These are phyloP conservation scores for Saturnia japonica DNA, from an alignment of 2,888 invertebrate genomes.

Conservation along the genomic window DNA sequence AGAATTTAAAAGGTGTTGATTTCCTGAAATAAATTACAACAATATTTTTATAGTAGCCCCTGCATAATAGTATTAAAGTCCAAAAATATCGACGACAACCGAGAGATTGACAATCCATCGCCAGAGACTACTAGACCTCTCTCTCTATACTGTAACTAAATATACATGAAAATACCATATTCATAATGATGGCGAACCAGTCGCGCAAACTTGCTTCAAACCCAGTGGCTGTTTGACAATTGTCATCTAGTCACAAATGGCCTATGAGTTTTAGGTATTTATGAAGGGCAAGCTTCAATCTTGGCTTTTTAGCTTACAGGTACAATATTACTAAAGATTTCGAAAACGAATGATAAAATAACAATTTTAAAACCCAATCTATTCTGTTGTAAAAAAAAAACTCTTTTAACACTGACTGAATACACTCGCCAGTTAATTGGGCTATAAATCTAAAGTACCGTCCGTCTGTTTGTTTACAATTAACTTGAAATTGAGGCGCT, in stretches of 20 bases:
- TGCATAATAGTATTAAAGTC: too few relatives aligned
- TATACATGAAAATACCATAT: too few relatives aligned
- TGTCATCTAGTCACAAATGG: background rate
- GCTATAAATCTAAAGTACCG: slow-evolving; percentile 13
- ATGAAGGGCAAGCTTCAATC: background rate
- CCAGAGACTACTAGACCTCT: too few relatives aligned
- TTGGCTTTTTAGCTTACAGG: background rate
- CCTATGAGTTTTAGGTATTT: background rate
- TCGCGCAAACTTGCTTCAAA: too few relatives aligned
- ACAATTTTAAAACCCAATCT: slow-evolving; percentile 9
- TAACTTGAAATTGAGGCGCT: slow-evolving; percentile 11
- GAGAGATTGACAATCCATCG: too few relatives aligned
- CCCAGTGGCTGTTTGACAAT: background rate
- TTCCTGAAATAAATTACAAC: too few relatives aligned
- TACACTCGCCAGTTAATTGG: slow-evolving; percentile 12
- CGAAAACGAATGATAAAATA: background rate
- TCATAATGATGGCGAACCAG: too few relatives aligned
- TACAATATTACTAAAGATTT: background rate
- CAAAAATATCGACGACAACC: too few relatives aligned
- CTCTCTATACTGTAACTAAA: too few relatives aligned
- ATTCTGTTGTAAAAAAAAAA: slow-evolving; percentile 10
- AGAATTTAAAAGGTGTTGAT: too few relatives aligned
- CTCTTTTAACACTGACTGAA: slow-evolving; percentile 9
- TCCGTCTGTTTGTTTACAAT: slow-evolving; percentile 12
- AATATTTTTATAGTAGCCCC: too few relatives aligned